Base-by-base conservation (phyloP, 1,140 invertebrate species). In the Drosophila arizonae region DNA sequence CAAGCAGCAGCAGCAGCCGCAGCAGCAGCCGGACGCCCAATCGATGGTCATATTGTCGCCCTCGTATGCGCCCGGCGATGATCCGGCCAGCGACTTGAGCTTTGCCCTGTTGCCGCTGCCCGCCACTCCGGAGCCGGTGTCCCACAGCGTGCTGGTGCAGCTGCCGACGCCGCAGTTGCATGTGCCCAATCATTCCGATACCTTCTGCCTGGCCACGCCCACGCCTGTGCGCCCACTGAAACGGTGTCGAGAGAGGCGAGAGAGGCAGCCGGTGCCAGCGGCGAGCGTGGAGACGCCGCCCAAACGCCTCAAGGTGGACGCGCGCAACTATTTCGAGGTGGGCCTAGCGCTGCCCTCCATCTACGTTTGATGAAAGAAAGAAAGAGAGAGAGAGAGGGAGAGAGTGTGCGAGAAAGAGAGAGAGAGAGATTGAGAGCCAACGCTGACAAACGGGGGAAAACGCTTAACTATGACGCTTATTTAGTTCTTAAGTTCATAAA, bases 401-500 rank as follows among this genome's bases (percentile, higher is more conserved):
- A 50, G 10, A 60, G 24, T 13, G 46, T 6, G 15, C 2, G 45
- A 21, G 3, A 21, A 10, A 24, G 0, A 46, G 43, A 62, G 17
- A 45, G 6, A 10, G 17, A n/a, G 39, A 57, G 21, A 70, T 41
- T 57, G 72, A 46, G 50, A 62, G 70, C 50, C 41, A 71, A 56
- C 76, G 86, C 87, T 91, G 90, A 91, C 90, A 91, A 91, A 91
- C 90, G 76, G 79, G 90, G 90, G 90, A 88, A 90, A 91, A 91
- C 63, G 90, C 82, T 91, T 81, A 79, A 87, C 73, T 73, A 81
- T 80, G 85, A 91, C 90, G 90, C 90, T 91, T 91, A 88, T 48
- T 74, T 91, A 91, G 86, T 86, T 88, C 60, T 73, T 90, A 90
- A 81, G 73, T 55, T 56, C 1, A 30, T 52, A 60, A 69, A 68